phyloP scores from a whole-genome alignment of 2,888 invertebrate genomes.

The Actias luna region DNA sequence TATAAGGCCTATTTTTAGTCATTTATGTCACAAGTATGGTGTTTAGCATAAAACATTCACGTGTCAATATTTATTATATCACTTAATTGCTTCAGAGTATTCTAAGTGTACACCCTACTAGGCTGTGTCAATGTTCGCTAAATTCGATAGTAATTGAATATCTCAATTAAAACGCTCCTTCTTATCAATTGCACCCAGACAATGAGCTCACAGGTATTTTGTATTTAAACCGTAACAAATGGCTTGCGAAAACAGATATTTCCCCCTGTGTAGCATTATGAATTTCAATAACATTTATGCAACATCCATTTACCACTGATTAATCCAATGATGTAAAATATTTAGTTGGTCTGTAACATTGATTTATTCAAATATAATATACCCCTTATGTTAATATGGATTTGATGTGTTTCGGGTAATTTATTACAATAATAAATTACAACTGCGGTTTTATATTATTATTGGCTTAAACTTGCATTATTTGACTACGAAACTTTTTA shows the following conservation, averaged over 20 bases:
- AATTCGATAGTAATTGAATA: neutral
- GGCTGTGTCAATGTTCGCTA: neutral
- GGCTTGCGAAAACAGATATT: conserved; percentile 43
- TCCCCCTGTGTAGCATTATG: conserved; percentile 41
- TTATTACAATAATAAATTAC: neutral
- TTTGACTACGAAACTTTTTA: neutral
- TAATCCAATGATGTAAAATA: conserved; percentile 33
- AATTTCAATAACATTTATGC: conserved; percentile 42
- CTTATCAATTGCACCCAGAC: conserved; percentile 28
- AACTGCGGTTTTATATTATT: neutral
- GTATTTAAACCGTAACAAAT: conserved; percentile 44
- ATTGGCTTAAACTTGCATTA: neutral
- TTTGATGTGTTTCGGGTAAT: neutral
- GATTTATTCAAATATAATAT: conserved; percentile 19
- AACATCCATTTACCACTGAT: conserved; percentile 27
- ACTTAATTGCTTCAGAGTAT: neutral
- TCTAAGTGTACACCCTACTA: neutral
- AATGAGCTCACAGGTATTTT: conserved; percentile 45
- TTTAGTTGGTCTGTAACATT: conserved; percentile 25
- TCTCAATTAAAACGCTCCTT: conserved; percentile 14
- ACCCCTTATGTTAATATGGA: conserved; percentile 7
- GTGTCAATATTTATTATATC: neutral
- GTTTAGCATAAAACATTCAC: too few relatives aligned
- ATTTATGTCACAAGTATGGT: too few relatives aligned
- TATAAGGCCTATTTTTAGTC: too few relatives aligned